Percentiles rank a stretch among this genome's conserved stretches.
Conservation (phyloP, 1,140 invertebrate genomes). For the Caerostris darwini region DNA sequence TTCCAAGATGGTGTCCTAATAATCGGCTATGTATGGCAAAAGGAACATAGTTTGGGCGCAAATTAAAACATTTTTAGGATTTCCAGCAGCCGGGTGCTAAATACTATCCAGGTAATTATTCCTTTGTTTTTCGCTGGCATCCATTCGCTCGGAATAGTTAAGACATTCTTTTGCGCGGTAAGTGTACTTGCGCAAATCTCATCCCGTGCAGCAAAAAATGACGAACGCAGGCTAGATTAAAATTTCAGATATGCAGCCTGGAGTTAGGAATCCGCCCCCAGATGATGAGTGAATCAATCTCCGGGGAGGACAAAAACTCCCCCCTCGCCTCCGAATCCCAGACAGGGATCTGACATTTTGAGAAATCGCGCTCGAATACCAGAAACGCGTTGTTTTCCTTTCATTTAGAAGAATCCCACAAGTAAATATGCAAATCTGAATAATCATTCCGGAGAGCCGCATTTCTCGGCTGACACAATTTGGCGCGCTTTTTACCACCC, state of each 20-base stretch:
- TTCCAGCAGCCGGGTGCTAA: slow-evolving; percentile 53
- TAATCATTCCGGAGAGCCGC: slow-evolving; percentile 58
- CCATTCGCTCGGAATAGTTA: slow-evolving; percentile 69
- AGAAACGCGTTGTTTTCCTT: slow-evolving; percentile 69
- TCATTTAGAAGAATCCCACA: slow-evolving; percentile 74
- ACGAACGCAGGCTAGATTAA: slow-evolving; percentile 74
- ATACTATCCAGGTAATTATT: slow-evolving; percentile 73
- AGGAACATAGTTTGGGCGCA: slow-evolving; percentile 23
- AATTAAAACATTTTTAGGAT: slow-evolving; percentile 74
- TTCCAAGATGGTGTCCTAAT: slow-evolving; percentile 36
- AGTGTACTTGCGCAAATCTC: slow-evolving; percentile 67
- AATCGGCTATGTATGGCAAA: slow-evolving; percentile 6
- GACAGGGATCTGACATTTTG: slow-evolving; percentile 74
- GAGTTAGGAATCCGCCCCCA: slow-evolving; percentile 67
- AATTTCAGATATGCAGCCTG: slow-evolving; percentile 74
- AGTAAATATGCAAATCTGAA: slow-evolving; percentile 73
- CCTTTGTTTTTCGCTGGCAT: slow-evolving; percentile 32
- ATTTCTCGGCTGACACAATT: slow-evolving; percentile 67
- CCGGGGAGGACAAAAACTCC: slow-evolving; percentile 66
- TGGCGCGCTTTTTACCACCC: slow-evolving; percentile 63
- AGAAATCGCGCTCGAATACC: slow-evolving; percentile 77
- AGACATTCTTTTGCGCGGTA: slow-evolving; percentile 64
- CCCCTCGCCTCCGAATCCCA: slow-evolving; percentile 32
- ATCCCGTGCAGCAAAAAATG: slow-evolving; percentile 66
- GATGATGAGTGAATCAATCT: slow-evolving; percentile 77